These are phyloP conservation scores for Cydia amplana DNA, from an alignment of 1,140 invertebrate species.

Conservation along the genomic window DNA sequence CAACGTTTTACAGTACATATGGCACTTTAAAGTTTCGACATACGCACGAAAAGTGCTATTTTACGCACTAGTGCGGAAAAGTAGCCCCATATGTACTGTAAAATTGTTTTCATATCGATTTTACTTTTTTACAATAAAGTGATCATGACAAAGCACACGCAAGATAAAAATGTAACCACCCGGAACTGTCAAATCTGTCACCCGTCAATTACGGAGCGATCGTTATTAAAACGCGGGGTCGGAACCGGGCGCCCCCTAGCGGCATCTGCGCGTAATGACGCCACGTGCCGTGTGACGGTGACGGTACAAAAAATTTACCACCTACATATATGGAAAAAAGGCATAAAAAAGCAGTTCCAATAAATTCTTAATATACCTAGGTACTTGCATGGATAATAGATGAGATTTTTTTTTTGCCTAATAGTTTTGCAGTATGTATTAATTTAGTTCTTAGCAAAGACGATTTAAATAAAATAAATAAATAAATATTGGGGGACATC, in stretches of 20 bases:
- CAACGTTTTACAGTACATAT: no score
- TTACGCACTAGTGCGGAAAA: no score
- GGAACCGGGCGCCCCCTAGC: neutral
- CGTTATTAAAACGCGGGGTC: constrained; percentile 23
- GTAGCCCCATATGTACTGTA: no score
- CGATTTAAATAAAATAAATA: no score
- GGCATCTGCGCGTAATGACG: constrained; percentile 25
- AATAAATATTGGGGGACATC: no score
- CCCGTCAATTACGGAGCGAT: constrained; percentile 14
- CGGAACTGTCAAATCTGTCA: constrained; percentile 16
- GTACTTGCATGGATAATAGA: neutral
- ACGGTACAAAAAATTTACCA: constrained; percentile 16
- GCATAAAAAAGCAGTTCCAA: neutral
- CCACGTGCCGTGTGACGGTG: neutral
- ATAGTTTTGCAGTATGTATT: no score
- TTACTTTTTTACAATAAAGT: neutral
- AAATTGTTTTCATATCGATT: no score
- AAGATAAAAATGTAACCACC: constrained; percentile 20
- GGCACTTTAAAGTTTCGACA: no score
- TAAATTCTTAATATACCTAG: neutral
- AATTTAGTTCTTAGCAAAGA: no score
- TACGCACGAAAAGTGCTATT: no score
- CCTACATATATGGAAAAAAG: neutral
- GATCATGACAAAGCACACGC: neutral
- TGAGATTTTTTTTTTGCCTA: no score